phyloP scores from a whole-genome alignment of 1,140 invertebrate genomes.

The Eupeodes corollae region DNA sequence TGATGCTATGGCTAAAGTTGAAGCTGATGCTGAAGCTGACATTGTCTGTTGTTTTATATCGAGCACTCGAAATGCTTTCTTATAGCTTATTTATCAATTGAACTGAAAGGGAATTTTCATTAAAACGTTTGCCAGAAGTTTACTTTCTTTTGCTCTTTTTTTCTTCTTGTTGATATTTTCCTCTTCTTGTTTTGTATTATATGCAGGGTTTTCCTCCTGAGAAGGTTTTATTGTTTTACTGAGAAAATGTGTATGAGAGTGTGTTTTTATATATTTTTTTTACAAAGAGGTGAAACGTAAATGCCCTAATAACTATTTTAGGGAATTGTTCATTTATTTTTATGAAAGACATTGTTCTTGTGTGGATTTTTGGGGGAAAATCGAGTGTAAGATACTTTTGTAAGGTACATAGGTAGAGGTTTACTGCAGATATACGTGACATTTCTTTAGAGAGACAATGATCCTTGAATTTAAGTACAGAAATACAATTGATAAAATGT shows the following conservation, averaged over 20 bases:
- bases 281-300: neutral
- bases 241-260: too few species aligned
- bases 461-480: neutral
- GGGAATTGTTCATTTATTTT: neutral
- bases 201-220: too few species aligned
- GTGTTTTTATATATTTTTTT: neutral
- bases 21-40: too few species aligned
- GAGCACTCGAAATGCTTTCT: neutral
- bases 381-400: neutral
- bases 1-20: too few species aligned
- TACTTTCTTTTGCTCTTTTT: neutral
- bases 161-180: too few species aligned
- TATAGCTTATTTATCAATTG: neutral
- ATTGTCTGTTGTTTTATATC: neutral
- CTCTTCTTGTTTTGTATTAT: too few species aligned
- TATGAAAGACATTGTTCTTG: neutral
- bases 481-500: neutral
- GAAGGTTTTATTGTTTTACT: too few species aligned
- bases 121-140: neutral
- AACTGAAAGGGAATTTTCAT: neutral
- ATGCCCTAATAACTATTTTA: neutral
- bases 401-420: too few species aligned
- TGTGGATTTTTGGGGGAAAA: neutral
- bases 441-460: neutral
- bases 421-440: neutral